A percentile compares a stretch with the other conserved stretches of the same genome.
These are phyloP conservation scores for Xenopus tropicalis DNA, from an alignment of 2,113 vertebrate genomes.

Conservation along the genomic window UCB_Xtro_10.0 CM004448.2:70703001-70703500, in stretches of 20 bases:
- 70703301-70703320: neutral
- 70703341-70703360: neutral
- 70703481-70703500: constrained; percentile 5
- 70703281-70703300: neutral
- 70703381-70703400: neutral
- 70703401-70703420: constrained; percentile 6
- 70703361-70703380: neutral
- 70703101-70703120: constrained; percentile 22
- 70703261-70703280: neutral
- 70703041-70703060: neutral
- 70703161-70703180: constrained; percentile 14
- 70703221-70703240: neutral
- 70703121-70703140: constrained; percentile 29
- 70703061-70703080: constrained; percentile 8
- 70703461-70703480: constrained; percentile 16
- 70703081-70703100: constrained; percentile 37
- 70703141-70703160: constrained; percentile 8
- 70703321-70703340: neutral
- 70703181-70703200: constrained; percentile 1
- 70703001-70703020: neutral
- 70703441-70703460: constrained; percentile 16
- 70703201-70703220: neutral
- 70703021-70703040: neutral
- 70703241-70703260: neutral
- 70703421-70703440: neutral